These are phyloP conservation scores for Odontomyia ornata DNA, from an alignment of 2,888 invertebrate species.

Conservation along the genomic window DNA sequence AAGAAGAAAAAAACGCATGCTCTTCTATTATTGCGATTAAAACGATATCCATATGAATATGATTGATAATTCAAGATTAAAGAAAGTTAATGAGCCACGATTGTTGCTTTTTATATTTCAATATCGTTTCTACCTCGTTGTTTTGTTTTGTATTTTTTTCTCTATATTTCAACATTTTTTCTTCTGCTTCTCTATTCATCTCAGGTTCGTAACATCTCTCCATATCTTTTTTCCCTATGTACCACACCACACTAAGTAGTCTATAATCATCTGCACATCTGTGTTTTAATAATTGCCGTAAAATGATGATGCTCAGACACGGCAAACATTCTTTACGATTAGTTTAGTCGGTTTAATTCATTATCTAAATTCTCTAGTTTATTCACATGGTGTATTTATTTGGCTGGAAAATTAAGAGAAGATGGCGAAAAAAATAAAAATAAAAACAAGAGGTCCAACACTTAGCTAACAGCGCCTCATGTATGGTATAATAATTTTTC, in stretches of 20 bases:
- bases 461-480: too few relatives aligned
- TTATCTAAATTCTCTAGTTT: slow-evolving; percentile 24
- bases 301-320: slow-evolving; percentile 4
- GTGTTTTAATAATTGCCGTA: slow-evolving; percentile 11
- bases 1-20: not conserved
- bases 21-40: slow-evolving; percentile 18
- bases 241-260: too few relatives aligned
- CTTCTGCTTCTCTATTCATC: too few relatives aligned
- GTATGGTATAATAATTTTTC: slow-evolving; percentile 5
- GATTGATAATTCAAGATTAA: slow-evolving; percentile 35
- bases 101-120: slow-evolving; percentile 13
- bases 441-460: too few relatives aligned
- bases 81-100: slow-evolving; percentile 37
- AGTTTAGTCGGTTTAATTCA: slow-evolving; percentile 26
- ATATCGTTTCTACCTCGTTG: not conserved
- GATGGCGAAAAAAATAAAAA: too few relatives aligned
- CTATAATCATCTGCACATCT: slow-evolving; percentile 7
- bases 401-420: not conserved
- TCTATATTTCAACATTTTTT: too few relatives aligned
- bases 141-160: not conserved
- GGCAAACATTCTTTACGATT: slow-evolving; percentile 23
- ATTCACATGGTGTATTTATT: not conserved
- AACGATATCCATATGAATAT: slow-evolving; percentile 33
- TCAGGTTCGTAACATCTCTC: too few relatives aligned
- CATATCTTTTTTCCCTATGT: not conserved